phyloP scores from a whole-genome alignment of 1,140 invertebrate species.

The Ericerus pela region DNA sequence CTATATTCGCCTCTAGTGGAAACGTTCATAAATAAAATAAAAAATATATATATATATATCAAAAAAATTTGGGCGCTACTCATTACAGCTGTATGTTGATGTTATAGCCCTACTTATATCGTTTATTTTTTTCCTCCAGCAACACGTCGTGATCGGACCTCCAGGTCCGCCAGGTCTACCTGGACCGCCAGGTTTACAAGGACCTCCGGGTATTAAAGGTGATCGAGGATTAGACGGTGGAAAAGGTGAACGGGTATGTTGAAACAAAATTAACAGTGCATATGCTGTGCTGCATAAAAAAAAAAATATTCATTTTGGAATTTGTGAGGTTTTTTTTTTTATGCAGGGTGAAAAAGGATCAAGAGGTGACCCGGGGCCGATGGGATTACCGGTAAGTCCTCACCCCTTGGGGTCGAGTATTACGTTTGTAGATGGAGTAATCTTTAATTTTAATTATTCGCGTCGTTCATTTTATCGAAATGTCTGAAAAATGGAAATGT shows the following conservation, averaged over 20 bases:
- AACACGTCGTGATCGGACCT: slow-evolving; percentile 47
- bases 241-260: slow-evolving; percentile 74
- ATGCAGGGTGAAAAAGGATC: slow-evolving; percentile 75
- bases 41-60: no score
- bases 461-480: no score
- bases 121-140: neutral
- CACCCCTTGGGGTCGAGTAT: no score
- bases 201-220: slow-evolving; percentile 77
- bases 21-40: no score
- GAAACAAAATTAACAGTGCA: slow-evolving; percentile 10
- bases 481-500: no score
- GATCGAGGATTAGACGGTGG: slow-evolving; percentile 68
- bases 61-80: no score
- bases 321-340: slow-evolving; percentile 16
- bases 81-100: no score
- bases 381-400: slow-evolving; percentile 81
- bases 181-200: slow-evolving; percentile 55
- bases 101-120: neutral
- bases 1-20: no score
- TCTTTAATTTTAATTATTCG: no score
- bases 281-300: neutral
- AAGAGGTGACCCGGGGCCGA: slow-evolving; percentile 80
- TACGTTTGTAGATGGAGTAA: no score
- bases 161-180: slow-evolving; percentile 66
- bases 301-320: neutral